Evolutionary conservation across 2,113 vertebrate species (phyloP), one percentile per base, ranked within the genome.

Genomic region (Rattus rattus): DNA sequence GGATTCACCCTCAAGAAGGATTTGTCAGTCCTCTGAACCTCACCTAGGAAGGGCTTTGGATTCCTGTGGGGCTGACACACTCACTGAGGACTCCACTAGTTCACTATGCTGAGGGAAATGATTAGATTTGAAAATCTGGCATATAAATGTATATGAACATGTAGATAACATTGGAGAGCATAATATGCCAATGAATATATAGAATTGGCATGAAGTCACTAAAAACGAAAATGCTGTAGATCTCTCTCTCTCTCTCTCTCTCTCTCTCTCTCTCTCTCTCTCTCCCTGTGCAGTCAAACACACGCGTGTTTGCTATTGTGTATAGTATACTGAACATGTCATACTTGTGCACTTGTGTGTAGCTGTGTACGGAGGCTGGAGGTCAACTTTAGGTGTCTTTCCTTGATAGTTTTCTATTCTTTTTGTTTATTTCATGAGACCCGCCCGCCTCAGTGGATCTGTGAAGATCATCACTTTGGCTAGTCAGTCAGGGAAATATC

Each of bases 161-260:
- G 96, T 49, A 93, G 63, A 65, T 93, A 77, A 89, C 65, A 93
- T 90, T 93, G 54, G 84, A 77, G 84, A 95, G 75, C 52, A 43
- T n/a, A 84, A 92, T 65, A 79, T 26, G 75, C 5, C 69, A 61
- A 70, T 90, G 77, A 91, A 93, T 86, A 94, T 54, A 95, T 36
- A 91, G 33, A 88, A 76, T 12, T 96, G 95, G 92, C 95, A 94
- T 49, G 36, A 73, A 96, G 76, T 94, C 72, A 83, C 80, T 73
- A 65, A 85, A 77, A 73, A 87, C 76, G 75, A 96, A 97, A 94
- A 96, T 84, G 52, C 81, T 90, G 94, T 95, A 93, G 90, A 92
- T 91, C 28, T 65, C 63, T 65, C 26, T 28, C 63, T 65, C 63
- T 65, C 63, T 65, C 65, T 30, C 65, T 65, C 63, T 65, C 63